Evolutionary conservation across 2,797 vertebrate genomes (phyloP).

Genomic region (Miichthys miiuy): DNA sequence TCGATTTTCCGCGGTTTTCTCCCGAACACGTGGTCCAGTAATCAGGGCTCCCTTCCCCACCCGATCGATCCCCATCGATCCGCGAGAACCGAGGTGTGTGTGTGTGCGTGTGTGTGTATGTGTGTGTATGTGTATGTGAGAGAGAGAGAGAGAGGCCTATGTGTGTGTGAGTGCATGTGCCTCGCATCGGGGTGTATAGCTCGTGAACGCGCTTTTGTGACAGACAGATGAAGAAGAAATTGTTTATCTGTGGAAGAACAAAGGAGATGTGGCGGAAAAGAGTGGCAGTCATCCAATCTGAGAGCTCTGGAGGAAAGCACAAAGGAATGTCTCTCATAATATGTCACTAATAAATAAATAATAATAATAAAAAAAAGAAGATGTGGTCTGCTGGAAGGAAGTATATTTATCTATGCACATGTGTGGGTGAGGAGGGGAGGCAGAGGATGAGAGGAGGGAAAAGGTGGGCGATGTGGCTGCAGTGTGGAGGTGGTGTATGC

Average conservation of each 20-base stretch:
- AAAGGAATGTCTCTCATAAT: constrained; percentile 29
- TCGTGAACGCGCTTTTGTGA: constrained; percentile 76
- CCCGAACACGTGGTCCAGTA: constrained; percentile 90
- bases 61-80: constrained; percentile 88
- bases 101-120: constrained; percentile 48
- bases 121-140: constrained; percentile 49
- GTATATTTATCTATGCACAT: constrained; percentile 11
- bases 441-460: neutral
- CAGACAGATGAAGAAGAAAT: constrained; percentile 79
- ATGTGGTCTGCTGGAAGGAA: neutral
- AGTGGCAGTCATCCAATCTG: constrained; percentile 55
- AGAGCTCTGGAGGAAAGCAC: constrained; percentile 33
- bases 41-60: constrained; percentile 90
- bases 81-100: constrained; percentile 73
- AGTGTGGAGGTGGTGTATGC: constrained; percentile 82
- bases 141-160: neutral
- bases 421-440: constrained; percentile 4
- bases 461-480: constrained; percentile 30
- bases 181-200: constrained; percentile 47
- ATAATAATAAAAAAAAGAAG: neutral
- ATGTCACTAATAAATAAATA: neutral
- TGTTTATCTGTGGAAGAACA: constrained; percentile 81
- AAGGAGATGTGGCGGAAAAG: constrained; percentile 65
- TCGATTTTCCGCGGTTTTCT: constrained; percentile 91
- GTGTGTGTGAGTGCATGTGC: constrained; percentile 8